phyloP scores from a whole-genome alignment of 2,888 invertebrate species.

The Heteromyza rotundicornis region DNA sequence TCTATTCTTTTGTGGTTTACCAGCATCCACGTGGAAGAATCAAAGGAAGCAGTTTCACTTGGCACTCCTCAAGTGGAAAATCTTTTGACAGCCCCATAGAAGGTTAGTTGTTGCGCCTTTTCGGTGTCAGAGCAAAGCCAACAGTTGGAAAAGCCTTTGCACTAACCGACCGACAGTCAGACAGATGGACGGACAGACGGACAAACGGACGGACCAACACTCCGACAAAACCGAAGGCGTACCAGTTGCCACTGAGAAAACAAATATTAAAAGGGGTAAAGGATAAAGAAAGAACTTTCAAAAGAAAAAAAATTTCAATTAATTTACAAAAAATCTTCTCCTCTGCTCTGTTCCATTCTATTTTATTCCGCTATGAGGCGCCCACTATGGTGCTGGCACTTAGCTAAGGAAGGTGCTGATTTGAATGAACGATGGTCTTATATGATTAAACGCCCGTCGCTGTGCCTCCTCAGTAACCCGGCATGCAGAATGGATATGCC shows the following conservation, averaged over 20 bases:
- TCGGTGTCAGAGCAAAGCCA: too few species aligned
- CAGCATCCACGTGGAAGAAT: conserved; percentile 27
- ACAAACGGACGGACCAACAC: too few species aligned
- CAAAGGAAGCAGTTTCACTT: conserved; percentile 32
- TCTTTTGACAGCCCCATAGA: conserved; percentile 34
- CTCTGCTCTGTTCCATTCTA: too few species aligned
- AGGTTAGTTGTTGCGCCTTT: background rate
- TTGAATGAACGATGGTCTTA: conserved; percentile 16
- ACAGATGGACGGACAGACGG: too few species aligned
- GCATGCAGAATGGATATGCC: too few species aligned
- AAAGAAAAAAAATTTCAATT: background rate
- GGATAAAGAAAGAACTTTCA: too few species aligned
- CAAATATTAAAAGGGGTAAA: too few species aligned
- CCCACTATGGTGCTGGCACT: background rate
- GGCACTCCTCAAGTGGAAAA: conserved; percentile 54
- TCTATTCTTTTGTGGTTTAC: conserved; percentile 16
- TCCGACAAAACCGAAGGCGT: too few species aligned
- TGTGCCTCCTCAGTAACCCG: background rate
- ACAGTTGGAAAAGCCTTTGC: too few species aligned
- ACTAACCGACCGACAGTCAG: too few species aligned
- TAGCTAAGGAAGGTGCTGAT: conserved; percentile 15
- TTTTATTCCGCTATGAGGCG: too few species aligned
- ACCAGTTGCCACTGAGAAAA: too few species aligned
- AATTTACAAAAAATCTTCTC: background rate
- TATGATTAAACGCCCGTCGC: background rate